Evolutionary conservation across 2,113 vertebrate genomes (phyloP), one percentile per base, ranked within the genome.

Genomic region (Alligator mississippiensis): DNA sequence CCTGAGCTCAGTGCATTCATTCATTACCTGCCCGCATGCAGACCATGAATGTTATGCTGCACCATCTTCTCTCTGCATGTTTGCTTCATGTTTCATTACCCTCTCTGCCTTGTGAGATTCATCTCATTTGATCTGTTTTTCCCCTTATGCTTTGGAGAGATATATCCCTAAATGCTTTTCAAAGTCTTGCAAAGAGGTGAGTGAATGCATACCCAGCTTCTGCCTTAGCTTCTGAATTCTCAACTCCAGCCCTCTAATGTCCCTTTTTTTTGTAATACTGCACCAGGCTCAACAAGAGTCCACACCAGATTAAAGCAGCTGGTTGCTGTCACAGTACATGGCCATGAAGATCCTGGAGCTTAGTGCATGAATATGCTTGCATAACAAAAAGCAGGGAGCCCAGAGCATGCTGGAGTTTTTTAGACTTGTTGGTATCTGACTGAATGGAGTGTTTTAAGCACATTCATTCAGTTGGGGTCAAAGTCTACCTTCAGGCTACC

Each of bases 11-110:
- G 77, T 0, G 0, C 77, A 77, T 38, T 64, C 84, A 75, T 21
- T 79, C 89, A 25, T 16, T 38, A 86, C 25, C 58, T 21, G 86
- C 27, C 72, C 57, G 96, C 63, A 85, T 16, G 68, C 87, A 78
- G 89, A 59, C 81, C 58, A 4, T 77, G 14, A n/a, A 74, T 17
- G 77, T 91, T 85, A 63, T 80, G 5, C 76, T 55, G 61, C 92
- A 91, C 89, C 92, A 93, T 88, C 92, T 80, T 78, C 75, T 58
- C 84, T 77, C 87, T 28, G 82, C 88, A 16, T 38, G 80, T 89
- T 95, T 88, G 87, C 89, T 91, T 92, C 80, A 11, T 61, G 77
- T 96, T 90, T 93, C 82, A 57, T 93, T 88, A 80, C 22, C 11
- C n/a, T 54, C 79, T 21, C 22, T 11, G 63, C 74, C 78, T 84